Percentiles rank a stretch among this genome's conserved stretches.
These are phyloP conservation scores for Nasonia giraulti DNA, from an alignment of 1,140 invertebrate genomes.

Conservation along the genomic window DNA sequence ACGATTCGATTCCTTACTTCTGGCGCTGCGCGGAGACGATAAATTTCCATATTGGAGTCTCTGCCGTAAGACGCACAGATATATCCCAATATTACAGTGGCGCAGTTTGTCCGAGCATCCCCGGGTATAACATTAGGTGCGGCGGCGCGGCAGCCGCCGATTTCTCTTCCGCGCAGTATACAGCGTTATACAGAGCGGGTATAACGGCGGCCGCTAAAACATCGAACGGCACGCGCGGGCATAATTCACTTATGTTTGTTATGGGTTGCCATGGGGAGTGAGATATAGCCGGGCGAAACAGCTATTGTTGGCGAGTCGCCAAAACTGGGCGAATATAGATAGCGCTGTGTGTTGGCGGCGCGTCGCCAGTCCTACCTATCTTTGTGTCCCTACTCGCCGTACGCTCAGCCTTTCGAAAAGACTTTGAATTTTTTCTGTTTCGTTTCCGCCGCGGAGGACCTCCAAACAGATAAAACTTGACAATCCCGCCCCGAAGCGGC, in stretches of 20 bases:
- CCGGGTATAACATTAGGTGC: not conserved
- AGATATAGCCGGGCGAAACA: conserved; percentile 68
- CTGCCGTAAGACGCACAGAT: not conserved
- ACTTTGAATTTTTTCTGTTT: not conserved
- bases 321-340: conserved; percentile 66
- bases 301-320: conserved; percentile 69
- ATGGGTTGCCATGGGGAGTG: conserved; percentile 68
- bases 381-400: too few relatives aligned
- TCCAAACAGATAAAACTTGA: not conserved
- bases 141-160: not conserved
- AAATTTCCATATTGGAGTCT: not conserved
- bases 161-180: not conserved
- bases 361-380: not conserved
- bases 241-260: conserved; percentile 74
- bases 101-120: not conserved
- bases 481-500: too few relatives aligned
- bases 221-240: conserved; percentile 67
- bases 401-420: not conserved
- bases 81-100: not conserved
- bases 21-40: not conserved
- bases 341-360: conserved; percentile 26
- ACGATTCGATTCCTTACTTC: too few relatives aligned
- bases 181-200: conserved; percentile 9
- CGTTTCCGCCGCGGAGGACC: too few relatives aligned
- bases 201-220: conserved; percentile 58